A percentile compares a stretch with the other conserved stretches of the same genome.
phyloP scores from a whole-genome alignment of 2,113 vertebrate genomes.

The Monopterus albus region DNA sequence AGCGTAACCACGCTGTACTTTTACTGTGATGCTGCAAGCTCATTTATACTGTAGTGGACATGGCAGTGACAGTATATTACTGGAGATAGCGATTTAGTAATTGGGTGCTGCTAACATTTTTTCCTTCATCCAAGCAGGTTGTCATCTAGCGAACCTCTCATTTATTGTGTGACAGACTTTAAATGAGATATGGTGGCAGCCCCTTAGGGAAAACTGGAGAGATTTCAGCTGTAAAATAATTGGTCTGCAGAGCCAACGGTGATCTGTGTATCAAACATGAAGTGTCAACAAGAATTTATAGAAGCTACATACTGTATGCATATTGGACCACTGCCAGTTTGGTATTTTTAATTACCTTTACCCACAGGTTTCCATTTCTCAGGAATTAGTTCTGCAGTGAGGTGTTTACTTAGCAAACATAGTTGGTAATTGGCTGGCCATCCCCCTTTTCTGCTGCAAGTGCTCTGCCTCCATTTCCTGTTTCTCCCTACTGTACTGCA shows the following conservation, averaged over 20 bases:
- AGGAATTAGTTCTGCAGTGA: background rate
- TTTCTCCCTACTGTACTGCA: background rate
- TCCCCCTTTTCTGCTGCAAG: background rate
- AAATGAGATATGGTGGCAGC: slow-evolving; percentile 33
- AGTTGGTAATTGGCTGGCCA: slow-evolving; percentile 39
- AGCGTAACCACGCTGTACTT: background rate
- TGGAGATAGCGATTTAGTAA: slow-evolving; percentile 1
- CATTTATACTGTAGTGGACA: background rate
- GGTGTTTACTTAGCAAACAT: background rate
- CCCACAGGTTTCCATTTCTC: background rate
- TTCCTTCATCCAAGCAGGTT: background rate
- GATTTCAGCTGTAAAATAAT: slow-evolving; percentile 41
- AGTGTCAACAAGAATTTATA: background rate
- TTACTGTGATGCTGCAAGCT: background rate
- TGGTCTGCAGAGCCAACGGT: slow-evolving; percentile 22
- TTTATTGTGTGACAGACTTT: slow-evolving; percentile 26
- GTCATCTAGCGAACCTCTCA: slow-evolving; percentile 19
- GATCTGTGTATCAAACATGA: slow-evolving; percentile 4
- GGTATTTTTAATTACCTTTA: background rate
- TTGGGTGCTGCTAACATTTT: slow-evolving; percentile 3
- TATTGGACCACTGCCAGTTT: background rate
- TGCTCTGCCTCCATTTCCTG: slow-evolving; percentile 4
- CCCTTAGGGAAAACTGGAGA: background rate
- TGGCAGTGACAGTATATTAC: background rate
- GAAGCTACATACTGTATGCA: background rate